phyloP scores from a whole-genome alignment of 2,113 vertebrate genomes.

The Gymnogyps californianus region DNA sequence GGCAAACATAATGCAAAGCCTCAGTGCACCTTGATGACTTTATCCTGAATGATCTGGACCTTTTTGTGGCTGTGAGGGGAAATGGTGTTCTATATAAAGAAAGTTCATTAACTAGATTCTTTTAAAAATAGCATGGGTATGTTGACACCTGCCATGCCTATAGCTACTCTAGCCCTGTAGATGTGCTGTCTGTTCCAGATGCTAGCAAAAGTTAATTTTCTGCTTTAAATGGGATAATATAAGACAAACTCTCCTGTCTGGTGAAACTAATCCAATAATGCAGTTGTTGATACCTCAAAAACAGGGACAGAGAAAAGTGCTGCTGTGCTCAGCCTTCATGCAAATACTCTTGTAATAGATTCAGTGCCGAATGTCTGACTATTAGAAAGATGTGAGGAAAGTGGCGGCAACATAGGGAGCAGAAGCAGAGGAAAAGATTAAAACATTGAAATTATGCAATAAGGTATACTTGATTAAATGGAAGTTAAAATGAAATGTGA shows the following conservation, averaged over 20 bases:
- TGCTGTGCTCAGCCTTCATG: neutral
- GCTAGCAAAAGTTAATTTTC: neutral
- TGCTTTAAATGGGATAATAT: neutral
- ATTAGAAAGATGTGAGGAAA: neutral
- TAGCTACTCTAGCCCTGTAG: neutral
- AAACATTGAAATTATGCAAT: neutral
- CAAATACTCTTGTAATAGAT: neutral
- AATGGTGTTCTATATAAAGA: neutral
- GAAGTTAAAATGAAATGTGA: neutral
- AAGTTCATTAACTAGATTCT: neutral
- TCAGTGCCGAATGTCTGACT: neutral
- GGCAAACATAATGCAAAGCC: neutral
- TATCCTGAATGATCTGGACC: neutral
- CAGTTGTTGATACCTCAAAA: neutral
- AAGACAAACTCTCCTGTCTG: neutral
- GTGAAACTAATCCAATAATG: neutral
- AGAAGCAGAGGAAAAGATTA: neutral
- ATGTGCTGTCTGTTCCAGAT: neutral
- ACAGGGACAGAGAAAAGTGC: neutral
- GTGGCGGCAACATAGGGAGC: neutral
- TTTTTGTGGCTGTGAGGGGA: neutral
- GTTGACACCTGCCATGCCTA: neutral
- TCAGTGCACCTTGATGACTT: neutral
- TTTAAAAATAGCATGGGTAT: neutral
- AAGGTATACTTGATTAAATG: neutral